A percentile compares a stretch with the other conserved stretches of the same genome.
phyloP scores from a whole-genome alignment of 2,888 invertebrate genomes.

The Pseudoips prasinana region DNA sequence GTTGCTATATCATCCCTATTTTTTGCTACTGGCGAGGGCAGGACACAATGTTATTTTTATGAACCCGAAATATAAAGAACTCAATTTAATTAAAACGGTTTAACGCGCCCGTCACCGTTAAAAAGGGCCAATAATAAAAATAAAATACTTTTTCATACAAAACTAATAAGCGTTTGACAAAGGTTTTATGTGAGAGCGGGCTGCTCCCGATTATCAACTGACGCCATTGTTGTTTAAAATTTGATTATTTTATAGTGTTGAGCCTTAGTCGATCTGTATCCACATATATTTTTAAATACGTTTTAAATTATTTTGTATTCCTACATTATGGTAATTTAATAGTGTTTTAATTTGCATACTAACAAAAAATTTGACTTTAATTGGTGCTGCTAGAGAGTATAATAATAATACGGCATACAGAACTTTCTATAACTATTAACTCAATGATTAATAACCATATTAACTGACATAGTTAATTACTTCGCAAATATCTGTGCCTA shows the following conservation, averaged over 20 bases:
- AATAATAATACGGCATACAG: too few relatives aligned
- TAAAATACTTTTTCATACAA: slow-evolving; percentile 35
- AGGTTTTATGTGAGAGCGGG: slow-evolving; percentile 57
- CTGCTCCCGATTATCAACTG: slow-evolving; percentile 69
- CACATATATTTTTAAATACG: too few relatives aligned
- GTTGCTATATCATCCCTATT: slow-evolving; percentile 32
- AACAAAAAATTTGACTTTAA: too few relatives aligned
- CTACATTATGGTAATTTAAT: too few relatives aligned
- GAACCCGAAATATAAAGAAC: slow-evolving; percentile 52
- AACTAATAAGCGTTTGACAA: slow-evolving; percentile 59
- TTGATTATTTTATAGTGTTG: slow-evolving; percentile 67
- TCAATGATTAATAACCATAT: slow-evolving; percentile 22
- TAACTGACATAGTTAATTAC: slow-evolving; percentile 21
- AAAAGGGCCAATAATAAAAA: slow-evolving; percentile 37
- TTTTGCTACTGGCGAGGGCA: slow-evolving; percentile 13
- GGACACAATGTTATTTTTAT: slow-evolving; percentile 73
- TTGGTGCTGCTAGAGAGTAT: too few relatives aligned
- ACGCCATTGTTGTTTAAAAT: slow-evolving; percentile 71
- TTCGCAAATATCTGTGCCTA: slow-evolving; percentile 13
- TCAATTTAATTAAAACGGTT: slow-evolving; percentile 73
- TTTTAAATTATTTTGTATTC: too few relatives aligned
- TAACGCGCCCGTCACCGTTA: slow-evolving; percentile 44
- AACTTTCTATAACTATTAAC: slow-evolving; percentile 23
- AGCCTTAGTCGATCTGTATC: slow-evolving; percentile 31
- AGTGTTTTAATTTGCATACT: too few relatives aligned